Conservation (phyloP, 2,888 invertebrate species). For the Serripes groenlandicus region DNA sequence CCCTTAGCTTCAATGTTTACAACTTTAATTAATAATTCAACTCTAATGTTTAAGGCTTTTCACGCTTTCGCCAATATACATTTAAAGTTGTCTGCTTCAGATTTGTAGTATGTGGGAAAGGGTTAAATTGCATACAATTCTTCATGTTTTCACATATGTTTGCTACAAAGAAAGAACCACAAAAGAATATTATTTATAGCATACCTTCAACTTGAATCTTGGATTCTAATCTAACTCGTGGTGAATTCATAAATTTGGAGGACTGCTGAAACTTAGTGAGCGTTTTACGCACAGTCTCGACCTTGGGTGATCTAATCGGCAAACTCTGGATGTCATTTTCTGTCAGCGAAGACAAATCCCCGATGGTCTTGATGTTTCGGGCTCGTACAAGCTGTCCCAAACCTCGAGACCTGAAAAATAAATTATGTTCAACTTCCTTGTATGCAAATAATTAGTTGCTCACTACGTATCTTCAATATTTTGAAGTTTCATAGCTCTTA, state of each 20-base stretch:
- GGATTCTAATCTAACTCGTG: background rate
- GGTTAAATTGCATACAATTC: background rate
- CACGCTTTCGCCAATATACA: too few species aligned
- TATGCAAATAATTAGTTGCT: too few species aligned
- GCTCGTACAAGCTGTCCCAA: constrained; percentile 81
- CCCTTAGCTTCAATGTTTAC: background rate
- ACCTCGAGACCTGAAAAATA: constrained; percentile 79
- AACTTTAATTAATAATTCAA: too few species aligned
- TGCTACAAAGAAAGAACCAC: background rate
- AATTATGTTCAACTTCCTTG: background rate
- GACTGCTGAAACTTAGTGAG: constrained; percentile 66
- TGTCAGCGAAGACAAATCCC: constrained; percentile 79
- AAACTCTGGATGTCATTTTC: constrained; percentile 82
- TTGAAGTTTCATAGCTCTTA: background rate
- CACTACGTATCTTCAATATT: too few species aligned
- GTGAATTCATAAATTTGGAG: background rate
- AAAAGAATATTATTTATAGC: background rate
- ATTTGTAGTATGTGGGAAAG: too few species aligned
- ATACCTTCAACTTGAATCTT: background rate
- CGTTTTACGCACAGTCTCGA: constrained; percentile 75
- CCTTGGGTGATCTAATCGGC: constrained; percentile 83
- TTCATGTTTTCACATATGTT: background rate
- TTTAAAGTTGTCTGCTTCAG: too few species aligned
- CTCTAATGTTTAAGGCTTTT: background rate
- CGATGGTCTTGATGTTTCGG: constrained; percentile 82